phyloP scores from a whole-genome alignment of 2,797 vertebrate genomes.

The Peromyscus attwateri region DNA sequence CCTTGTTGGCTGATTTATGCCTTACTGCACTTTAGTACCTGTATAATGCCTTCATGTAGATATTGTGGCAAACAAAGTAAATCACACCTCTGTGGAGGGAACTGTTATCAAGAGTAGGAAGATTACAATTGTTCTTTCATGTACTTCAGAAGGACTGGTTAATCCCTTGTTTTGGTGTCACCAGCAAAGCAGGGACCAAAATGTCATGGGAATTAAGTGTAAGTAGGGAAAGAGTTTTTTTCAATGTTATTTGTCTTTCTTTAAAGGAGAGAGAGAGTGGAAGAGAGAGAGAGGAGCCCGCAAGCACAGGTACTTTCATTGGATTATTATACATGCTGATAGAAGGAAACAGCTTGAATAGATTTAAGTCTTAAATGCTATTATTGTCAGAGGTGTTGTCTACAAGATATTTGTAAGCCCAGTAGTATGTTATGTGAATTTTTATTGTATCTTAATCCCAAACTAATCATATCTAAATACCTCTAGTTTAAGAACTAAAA shows the following conservation, averaged over 20 bases:
- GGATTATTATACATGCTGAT: neutral
- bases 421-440: neutral
- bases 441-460: neutral
- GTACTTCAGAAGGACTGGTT: neutral
- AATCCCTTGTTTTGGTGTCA: neutral
- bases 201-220: neutral
- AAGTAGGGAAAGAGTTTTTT: neutral
- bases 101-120: neutral
- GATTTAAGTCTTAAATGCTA: neutral
- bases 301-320: neutral
- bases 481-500: neutral
- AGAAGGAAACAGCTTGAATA: neutral
- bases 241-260: neutral
- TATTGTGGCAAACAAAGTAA: conserved; percentile 10
- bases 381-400: neutral
- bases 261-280: neutral
- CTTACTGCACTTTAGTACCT: neutral
- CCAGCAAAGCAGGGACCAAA: neutral
- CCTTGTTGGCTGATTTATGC: neutral
- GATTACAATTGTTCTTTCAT: neutral
- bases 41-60: neutral
- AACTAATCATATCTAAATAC: neutral
- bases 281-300: neutral
- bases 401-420: neutral
- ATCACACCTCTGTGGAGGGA: neutral